Evolutionary conservation across 1,140 invertebrate species (phyloP).

Genomic region (Zaprionus inermis): DNA sequence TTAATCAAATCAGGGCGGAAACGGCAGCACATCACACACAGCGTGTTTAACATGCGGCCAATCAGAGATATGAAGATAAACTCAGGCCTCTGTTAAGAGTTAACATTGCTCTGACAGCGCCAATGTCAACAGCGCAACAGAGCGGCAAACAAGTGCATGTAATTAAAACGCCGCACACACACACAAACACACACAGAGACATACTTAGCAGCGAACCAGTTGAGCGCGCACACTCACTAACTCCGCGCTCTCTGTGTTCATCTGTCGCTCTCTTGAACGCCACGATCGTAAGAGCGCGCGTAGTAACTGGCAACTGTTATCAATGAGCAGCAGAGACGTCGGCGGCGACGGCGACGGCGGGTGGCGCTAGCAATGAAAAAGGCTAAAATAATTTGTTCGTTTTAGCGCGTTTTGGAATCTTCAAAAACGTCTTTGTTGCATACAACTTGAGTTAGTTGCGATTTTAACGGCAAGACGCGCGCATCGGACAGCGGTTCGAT

Average conservation of each 20-base stretch:
- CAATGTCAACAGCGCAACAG: slow-evolving; percentile 63
- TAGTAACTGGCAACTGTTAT: not conserved
- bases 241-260: no score
- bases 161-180: slow-evolving; percentile 56
- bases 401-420: slow-evolving; percentile 71
- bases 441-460: slow-evolving; percentile 65
- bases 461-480: slow-evolving; percentile 58
- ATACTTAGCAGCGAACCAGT: slow-evolving; percentile 8
- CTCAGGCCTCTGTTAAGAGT: slow-evolving; percentile 67
- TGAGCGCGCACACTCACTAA: slow-evolving; percentile 4
- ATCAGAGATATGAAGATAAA: slow-evolving; percentile 67
- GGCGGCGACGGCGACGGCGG: not conserved
- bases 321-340: not conserved
- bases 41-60: slow-evolving; percentile 66
- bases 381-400: slow-evolving; percentile 62
- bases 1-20: slow-evolving; percentile 55
- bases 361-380: slow-evolving; percentile 49
- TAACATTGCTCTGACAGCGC: slow-evolving; percentile 49
- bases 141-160: slow-evolving; percentile 55
- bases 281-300: not conserved
- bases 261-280: not conserved
- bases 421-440: slow-evolving; percentile 70
- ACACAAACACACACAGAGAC: not conserved
- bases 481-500: slow-evolving; percentile 38
- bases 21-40: slow-evolving; percentile 59